Base-by-base conservation (phyloP, 2,797 vertebrate genomes). In the Sebastes goodei region DNA sequence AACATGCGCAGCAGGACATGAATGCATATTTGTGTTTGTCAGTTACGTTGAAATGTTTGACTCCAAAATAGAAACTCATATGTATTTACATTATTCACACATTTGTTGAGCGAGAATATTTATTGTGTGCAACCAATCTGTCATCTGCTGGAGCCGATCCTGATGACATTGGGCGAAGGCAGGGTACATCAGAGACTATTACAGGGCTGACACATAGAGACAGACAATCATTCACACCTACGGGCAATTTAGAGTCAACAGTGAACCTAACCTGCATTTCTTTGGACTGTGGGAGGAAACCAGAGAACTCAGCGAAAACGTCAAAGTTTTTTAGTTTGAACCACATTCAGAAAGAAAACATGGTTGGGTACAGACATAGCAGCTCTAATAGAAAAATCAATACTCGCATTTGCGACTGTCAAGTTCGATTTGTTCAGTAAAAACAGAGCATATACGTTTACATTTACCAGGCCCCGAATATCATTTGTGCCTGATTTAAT, bases 351-450 rank as follows among this genome's bases (percentile, higher is more conserved):
- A 27, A 4, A 27, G 57, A 76, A 69, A 64, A 35, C 33, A 27
- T 4, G 27, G 20, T 62, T 1, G 9, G n/a, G 7, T 4, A 10
- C 6, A 30, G 7, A 23, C 0, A 0, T 7, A 52, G 17, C 10
- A 29, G 15, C 46, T 38, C n/a, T 70, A n/a, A 74, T 5, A 15
- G 56, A 77, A 69, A 81, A 74, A 82, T 86, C 79, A 61, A 76
- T 84, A 21, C n/a, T 73, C 29, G 10, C 20, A 53, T 12, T 68
- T 67, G 25, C 8, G 35, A 62, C 59, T 61, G 46, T 68, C 73
- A 46, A 17, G 35, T 75, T 72, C 6, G 4, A 25, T 78, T 61
- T 73, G 30, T 21, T 74, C 64, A n/a, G 42, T 73, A 11, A 55
- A 73, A 64, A 21, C 2, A 74, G 57, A 80, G 52, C 2, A 20